Evolutionary conservation across 2,113 vertebrate genomes (phyloP).

Genomic region (Lepus timidus): DNA sequence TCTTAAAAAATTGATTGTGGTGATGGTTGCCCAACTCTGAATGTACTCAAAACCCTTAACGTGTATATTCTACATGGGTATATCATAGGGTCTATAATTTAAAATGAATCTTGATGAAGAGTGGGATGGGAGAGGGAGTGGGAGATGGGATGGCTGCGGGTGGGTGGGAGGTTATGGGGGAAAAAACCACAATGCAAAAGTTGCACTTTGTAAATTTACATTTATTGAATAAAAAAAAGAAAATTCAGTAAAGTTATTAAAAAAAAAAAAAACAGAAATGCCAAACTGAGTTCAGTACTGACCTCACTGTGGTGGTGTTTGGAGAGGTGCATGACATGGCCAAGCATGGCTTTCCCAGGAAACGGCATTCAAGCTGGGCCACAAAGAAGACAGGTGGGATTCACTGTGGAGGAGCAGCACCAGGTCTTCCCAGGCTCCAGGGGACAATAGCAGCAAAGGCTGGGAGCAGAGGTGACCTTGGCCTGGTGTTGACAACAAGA

Average conservation of each 20-base stretch:
- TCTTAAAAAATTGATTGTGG: not conserved
- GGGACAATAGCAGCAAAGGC: not conserved
- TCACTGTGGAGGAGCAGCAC: not conserved
- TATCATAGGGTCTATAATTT: not conserved
- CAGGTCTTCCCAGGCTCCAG: not conserved
- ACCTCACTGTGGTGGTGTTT: not conserved
- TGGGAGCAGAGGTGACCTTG: not conserved
- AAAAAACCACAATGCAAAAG: no score
- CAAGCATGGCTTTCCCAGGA: not conserved
- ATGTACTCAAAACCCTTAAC: not conserved
- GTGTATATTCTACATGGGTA: not conserved
- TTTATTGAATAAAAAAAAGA: not conserved
- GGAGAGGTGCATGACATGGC: not conserved
- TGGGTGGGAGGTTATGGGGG: no score
- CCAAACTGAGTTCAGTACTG: not conserved
- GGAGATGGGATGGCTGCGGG: no score
- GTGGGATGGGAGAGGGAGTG: no score
- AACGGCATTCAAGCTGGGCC: not conserved
- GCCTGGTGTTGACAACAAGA: no score
- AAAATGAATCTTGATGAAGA: no score
- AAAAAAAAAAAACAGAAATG: not conserved
- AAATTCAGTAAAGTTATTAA: not conserved
- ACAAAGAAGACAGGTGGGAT: rapidly evolving
- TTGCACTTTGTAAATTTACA: no score
- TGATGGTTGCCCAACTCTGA: not conserved